Evolutionary conservation across 2,113 vertebrate genomes (phyloP), one percentile per base, ranked within the genome.

Genomic region (Leptosomus discolor): DNA sequence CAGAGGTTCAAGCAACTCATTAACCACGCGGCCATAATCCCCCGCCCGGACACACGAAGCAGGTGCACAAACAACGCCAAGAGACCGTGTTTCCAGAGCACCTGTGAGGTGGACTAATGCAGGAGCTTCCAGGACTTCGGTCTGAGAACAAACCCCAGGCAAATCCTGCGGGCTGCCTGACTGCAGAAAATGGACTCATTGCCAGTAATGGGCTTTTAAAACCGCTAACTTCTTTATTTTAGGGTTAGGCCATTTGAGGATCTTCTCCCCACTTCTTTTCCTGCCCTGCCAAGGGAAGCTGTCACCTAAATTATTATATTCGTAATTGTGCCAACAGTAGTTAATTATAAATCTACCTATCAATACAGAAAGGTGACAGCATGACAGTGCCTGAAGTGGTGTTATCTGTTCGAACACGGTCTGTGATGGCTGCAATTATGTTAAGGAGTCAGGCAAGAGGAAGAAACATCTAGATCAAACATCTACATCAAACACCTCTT

Each of bases 71-170:
- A 60, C 9, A 37, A 23, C 1, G 0, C n/a, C 60, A 14, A 50
- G 61, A 75, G 18, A 3, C 3, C 16, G 9, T 15, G 37, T 18
- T 78, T 8, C 48, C 83, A 53, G 74, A 78, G 69, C 53, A 76
- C 46, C 57, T 41, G 58, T 0, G 1, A 45, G 73, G 46, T 9
- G 29, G 9, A 48, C 75, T 9, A 9, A 11, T 1, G 3, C 14
- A 15, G 21, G 41, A 48, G 12, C 15, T 32, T 68, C 4, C 0
- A 0, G 0, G 50, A n/a, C n/a, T n/a, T n/a, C n/a, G n/a, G n/a
- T n/a, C 16, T 2, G 1, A 37, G 17, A 63, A 21, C 29, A 54
- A 70, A 18, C 1, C 6, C 3, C 37, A 15, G 11, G 39, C 2
- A 8, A 89, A 69, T 69, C 30, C 70, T 10, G 22, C 1, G 39